Evolutionary conservation across 2,888 invertebrate genomes (phyloP).

Genomic region (Idaea aversata): DNA sequence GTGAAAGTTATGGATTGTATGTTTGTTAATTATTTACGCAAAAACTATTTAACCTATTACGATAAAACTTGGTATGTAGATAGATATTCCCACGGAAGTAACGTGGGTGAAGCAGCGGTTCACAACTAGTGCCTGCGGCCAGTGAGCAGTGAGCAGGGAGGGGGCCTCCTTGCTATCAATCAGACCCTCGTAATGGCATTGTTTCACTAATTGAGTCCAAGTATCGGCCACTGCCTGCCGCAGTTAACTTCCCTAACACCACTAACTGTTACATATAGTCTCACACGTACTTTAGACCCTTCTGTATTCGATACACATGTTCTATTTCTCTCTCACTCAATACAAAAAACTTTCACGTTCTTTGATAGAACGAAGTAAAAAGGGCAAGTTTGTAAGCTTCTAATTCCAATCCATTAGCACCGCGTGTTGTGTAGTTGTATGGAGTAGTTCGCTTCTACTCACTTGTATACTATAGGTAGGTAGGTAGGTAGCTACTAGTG

Average conservation of each 20-base stretch:
- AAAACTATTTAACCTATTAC: too few species aligned
- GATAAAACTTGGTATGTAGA: too few species aligned
- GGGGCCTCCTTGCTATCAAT: background rate
- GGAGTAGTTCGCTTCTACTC: background rate
- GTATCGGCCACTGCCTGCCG: background rate
- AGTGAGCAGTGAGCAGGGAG: too few species aligned
- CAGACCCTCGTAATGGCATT: background rate
- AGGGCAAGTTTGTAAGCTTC: conserved; percentile 14
- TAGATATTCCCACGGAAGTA: too few species aligned
- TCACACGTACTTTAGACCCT: background rate
- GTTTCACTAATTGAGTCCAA: background rate
- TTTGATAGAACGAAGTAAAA: conserved; percentile 12
- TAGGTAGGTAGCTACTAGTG: too few species aligned
- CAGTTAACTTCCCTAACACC: background rate
- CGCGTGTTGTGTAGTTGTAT: conserved; percentile 7
- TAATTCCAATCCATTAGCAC: conserved; percentile 24
- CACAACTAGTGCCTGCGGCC: too few species aligned
- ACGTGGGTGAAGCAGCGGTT: too few species aligned
- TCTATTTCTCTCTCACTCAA: background rate
- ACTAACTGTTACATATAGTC: background rate
- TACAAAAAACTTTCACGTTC: background rate
- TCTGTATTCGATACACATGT: background rate
- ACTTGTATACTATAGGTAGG: background rate
- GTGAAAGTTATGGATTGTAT: too few species aligned
- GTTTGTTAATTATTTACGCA: too few species aligned